Evolutionary conservation across 2,888 invertebrate genomes (phyloP).

Genomic region (Rhagonycha lutea): DNA sequence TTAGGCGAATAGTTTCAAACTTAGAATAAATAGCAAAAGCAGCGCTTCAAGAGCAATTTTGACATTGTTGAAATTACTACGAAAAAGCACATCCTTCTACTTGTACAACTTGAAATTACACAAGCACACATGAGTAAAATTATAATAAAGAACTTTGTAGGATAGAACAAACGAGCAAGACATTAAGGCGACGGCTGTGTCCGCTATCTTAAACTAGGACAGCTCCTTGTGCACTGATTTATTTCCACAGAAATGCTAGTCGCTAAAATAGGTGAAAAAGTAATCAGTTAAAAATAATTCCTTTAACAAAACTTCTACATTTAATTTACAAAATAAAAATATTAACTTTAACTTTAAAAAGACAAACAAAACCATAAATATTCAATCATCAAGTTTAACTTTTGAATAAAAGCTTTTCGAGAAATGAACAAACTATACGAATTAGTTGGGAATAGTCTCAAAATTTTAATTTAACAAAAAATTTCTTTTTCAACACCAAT

Average conservation of each 20-base stretch:
- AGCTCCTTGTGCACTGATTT: conserved; percentile 17
- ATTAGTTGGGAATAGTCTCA: neutral
- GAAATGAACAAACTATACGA: neutral
- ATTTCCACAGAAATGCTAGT: conserved; percentile 10
- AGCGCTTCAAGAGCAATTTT: neutral
- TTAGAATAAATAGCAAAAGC: neutral
- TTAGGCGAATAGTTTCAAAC: neutral
- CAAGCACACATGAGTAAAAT: conserved; percentile 15
- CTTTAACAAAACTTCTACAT: neutral
- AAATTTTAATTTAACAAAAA: neutral
- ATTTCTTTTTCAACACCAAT: neutral
- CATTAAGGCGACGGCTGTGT: conserved; percentile 23
- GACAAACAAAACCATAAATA: neutral
- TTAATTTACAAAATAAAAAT: neutral
- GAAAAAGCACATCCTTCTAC: conserved; percentile 3
- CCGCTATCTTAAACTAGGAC: conserved; percentile 21
- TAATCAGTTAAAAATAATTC: neutral
- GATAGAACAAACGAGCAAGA: conserved; percentile 21
- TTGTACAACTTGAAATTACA: conserved; percentile 5
- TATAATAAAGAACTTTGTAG: conserved; percentile 17
- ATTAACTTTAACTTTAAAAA: neutral
- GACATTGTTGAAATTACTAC: neutral
- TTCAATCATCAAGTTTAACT: neutral
- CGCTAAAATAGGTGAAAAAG: conserved; percentile 11
- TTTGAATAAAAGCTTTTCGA: neutral